These are phyloP conservation scores for Monoplex corrugatus DNA, from an alignment of 2,888 invertebrate genomes.

Conservation along the genomic window DNA sequence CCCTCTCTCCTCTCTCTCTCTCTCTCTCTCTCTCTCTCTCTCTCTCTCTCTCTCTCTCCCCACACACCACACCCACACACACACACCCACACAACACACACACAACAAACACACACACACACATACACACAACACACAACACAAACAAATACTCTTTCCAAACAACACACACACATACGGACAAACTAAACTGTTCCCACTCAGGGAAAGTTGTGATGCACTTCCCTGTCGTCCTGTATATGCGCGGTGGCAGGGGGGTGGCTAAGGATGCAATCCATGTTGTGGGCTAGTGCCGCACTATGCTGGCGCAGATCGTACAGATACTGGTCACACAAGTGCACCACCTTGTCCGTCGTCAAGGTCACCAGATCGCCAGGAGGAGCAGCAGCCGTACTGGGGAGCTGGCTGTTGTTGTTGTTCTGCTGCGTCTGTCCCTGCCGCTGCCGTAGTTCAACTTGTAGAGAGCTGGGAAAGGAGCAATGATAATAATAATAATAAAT, in stretches of 20 bases:
- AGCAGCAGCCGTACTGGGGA: too few relatives aligned
- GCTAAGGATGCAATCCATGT: conserved; percentile 20
- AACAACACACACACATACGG: not conserved
- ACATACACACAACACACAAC: too few relatives aligned
- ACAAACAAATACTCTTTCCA: not conserved
- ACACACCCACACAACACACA: too few relatives aligned
- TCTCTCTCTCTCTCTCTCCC: too few relatives aligned
- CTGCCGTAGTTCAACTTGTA: conserved; percentile 23
- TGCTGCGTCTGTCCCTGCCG: not conserved
- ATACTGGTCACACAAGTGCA: conserved; percentile 32
- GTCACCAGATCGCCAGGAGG: not conserved
- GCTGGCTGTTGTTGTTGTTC: not conserved
- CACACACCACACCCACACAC: too few relatives aligned
- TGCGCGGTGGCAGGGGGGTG: not conserved
- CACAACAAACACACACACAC: too few relatives aligned
- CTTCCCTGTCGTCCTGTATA: not conserved
- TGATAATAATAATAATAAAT: too few relatives aligned
- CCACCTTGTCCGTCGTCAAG: conserved; percentile 23
- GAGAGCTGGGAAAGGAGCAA: not conserved
- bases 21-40: too few relatives aligned
- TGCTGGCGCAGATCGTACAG: conserved; percentile 30
- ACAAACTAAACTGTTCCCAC: too few relatives aligned
- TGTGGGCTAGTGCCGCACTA: not conserved
- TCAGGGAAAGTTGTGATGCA: conserved; percentile 37
- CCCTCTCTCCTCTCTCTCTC: too few relatives aligned